Evolutionary conservation across 2,113 vertebrate genomes (phyloP).

Genomic region (chimpanzee (Pan troglodytes)): NHGRI_mPanTro3-v2.1_pri NC_072408.2:96614001-96614500

Average conservation of each 20-base stretch:
- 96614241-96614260: not conserved
- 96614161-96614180: not conserved
- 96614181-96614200: not conserved
- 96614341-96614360: slow-evolving; percentile 27
- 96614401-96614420: not conserved
- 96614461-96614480: slow-evolving; percentile 17
- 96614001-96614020: slow-evolving; percentile 18
- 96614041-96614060: slow-evolving; percentile 48
- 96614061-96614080: not conserved
- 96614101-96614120: slow-evolving; percentile 4
- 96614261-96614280: not conserved
- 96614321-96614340: slow-evolving; percentile 9
- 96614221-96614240: not conserved
- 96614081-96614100: slow-evolving; percentile 17
- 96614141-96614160: not conserved
- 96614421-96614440: not conserved
- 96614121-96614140: slow-evolving; percentile 10
- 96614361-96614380: not conserved
- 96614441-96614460: slow-evolving; percentile 13
- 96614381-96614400: slow-evolving; percentile 3
- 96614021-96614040: slow-evolving; percentile 55
- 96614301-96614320: not conserved
- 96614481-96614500: not conserved
- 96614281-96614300: not conserved
- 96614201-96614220: not conserved